These are phyloP conservation scores for Saccopteryx leptura DNA, from an alignment of 2,113 vertebrate genomes.

Conservation along the genomic window DNA sequence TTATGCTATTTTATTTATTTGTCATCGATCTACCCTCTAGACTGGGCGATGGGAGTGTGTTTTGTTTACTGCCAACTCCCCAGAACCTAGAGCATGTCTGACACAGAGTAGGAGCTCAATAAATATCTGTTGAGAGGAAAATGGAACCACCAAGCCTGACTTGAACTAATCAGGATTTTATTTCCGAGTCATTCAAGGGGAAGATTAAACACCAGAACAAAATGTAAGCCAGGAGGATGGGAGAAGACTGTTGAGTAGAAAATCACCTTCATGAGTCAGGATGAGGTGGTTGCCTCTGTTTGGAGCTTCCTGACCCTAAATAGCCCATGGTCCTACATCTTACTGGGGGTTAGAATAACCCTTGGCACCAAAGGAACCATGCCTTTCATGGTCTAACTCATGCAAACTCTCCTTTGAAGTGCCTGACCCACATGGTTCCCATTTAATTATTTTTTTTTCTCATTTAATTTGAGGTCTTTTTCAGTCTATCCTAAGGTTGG, in stretches of 20 bases:
- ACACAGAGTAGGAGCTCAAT: background rate
- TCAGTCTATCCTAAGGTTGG: background rate
- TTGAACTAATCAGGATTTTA: background rate
- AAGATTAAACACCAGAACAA: background rate
- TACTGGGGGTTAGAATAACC: slow-evolving; percentile 1
- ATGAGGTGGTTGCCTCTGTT: slow-evolving; percentile 12
- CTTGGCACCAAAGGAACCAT: background rate
- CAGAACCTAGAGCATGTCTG: background rate
- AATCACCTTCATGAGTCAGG: slow-evolving; percentile 54
- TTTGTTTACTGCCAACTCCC: background rate
- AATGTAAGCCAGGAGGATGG: background rate
- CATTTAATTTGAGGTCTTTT: background rate
- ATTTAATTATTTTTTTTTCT: background rate
- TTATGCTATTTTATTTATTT: background rate
- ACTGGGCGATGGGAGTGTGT: background rate
- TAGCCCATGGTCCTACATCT: background rate
- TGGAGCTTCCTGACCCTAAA: slow-evolving; percentile 20
- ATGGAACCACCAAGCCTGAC: background rate
- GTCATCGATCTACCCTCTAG: background rate
- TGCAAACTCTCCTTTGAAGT: background rate
- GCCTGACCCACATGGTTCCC: background rate
- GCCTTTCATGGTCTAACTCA: background rate
- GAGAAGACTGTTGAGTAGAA: background rate
- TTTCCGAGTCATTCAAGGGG: background rate
- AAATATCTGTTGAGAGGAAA: background rate